A percentile compares a stretch with the other conserved stretches of the same genome.
These are phyloP conservation scores for Amaurobius ferox DNA, from an alignment of 2,888 invertebrate genomes.

Conservation along the genomic window DNA sequence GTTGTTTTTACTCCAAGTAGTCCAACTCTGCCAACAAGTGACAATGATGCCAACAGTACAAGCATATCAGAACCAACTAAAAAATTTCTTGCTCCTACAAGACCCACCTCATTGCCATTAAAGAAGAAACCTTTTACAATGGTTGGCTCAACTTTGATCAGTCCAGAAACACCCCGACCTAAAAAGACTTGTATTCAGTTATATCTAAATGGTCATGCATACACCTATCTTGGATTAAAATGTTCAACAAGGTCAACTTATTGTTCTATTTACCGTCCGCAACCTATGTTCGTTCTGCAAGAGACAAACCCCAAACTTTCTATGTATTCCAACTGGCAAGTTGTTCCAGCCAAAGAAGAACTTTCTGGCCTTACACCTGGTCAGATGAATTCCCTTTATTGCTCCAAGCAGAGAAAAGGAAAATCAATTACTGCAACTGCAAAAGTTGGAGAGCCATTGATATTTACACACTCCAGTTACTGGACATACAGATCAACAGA, in stretches of 20 bases:
- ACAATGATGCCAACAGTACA: constrained; percentile 12
- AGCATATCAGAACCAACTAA: constrained; percentile 59
- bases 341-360: constrained; percentile 74
- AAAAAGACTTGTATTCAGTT: constrained; percentile 93
- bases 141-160: constrained; percentile 81
- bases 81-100: constrained; percentile 74
- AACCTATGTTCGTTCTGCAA: constrained; percentile 90
- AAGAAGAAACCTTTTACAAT: constrained; percentile 85
- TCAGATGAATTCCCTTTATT: constrained; percentile 84
- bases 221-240: constrained; percentile 92
- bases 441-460: constrained; percentile 49
- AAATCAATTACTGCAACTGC: constrained; percentile 79
- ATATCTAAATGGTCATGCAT: constrained; percentile 91
- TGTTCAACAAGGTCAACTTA: constrained; percentile 93
- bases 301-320: constrained; percentile 90
- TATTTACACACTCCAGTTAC: constrained; percentile 78
- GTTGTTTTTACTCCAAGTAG: constrained; percentile 67
- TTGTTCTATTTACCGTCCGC: constrained; percentile 94
- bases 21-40: constrained; percentile 37
- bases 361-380: constrained; percentile 83
- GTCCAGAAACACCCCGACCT: constrained; percentile 93
- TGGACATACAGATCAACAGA: constrained; percentile 76
- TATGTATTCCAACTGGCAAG: constrained; percentile 95
- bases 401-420: constrained; percentile 85
- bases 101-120: constrained; percentile 88